Evolutionary conservation across 2,888 invertebrate genomes (phyloP).

Genomic region (Leptinotarsa haldemani): DNA sequence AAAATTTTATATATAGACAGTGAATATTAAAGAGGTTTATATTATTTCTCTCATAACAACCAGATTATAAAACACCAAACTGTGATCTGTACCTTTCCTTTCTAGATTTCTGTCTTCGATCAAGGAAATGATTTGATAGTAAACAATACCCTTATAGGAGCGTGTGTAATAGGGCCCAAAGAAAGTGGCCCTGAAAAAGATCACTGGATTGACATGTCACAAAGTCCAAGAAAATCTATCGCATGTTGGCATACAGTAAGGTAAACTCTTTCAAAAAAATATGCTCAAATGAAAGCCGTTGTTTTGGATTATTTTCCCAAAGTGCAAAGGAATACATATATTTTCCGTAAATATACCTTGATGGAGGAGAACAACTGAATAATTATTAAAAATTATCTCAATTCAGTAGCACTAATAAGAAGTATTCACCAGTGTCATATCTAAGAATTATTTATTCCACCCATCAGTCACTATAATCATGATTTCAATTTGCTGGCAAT

Average conservation of each 20-base stretch:
- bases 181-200: conserved; percentile 78
- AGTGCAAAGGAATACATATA: conserved; percentile 20
- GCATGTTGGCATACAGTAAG: conserved; percentile 83
- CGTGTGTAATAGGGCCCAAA: conserved; percentile 79
- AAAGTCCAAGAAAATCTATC: conserved; percentile 86
- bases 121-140: conserved; percentile 74
- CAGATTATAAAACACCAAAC: too few species aligned
- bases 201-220: conserved; percentile 91
- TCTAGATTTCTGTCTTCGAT: conserved; percentile 71
- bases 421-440: too few species aligned
- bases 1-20: background rate
- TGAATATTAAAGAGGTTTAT: background rate
- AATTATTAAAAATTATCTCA: too few species aligned
- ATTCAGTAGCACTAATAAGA: too few species aligned
- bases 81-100: conserved; percentile 62
- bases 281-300: conserved; percentile 39
- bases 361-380: background rate
- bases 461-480: too few species aligned
- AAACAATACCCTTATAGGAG: conserved; percentile 74
- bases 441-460: too few species aligned
- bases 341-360: background rate
- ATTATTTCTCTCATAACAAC: too few species aligned
- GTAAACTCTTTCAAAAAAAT: conserved; percentile 45
- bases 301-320: conserved; percentile 20
- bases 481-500: too few species aligned